These are phyloP conservation scores for Coreoperca whiteheadi DNA, from an alignment of 2,113 vertebrate species.

Conservation along the genomic window DNA sequence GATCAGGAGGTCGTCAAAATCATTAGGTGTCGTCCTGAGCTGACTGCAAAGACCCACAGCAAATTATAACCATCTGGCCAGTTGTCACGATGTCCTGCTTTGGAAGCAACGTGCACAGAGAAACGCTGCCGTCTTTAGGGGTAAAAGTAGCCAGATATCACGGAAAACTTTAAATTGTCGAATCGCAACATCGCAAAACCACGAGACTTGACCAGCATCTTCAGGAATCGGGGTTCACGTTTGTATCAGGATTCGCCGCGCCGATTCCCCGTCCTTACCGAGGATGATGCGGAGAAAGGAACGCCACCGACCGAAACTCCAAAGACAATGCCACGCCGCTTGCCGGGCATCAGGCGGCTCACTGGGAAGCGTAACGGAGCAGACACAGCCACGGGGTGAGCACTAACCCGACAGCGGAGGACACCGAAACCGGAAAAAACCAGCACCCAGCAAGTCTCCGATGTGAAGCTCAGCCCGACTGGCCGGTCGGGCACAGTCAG, in stretches of 20 bases:
- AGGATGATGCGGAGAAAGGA: background rate
- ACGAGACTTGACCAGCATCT: background rate
- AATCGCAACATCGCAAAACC: too few relatives aligned
- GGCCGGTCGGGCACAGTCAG: conserved; percentile 15
- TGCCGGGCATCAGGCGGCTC: background rate
- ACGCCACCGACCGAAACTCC: background rate
- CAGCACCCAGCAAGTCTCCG: conserved; percentile 15
- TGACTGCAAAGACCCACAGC: too few relatives aligned
- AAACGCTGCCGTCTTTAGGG: too few relatives aligned
- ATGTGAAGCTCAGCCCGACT: background rate
- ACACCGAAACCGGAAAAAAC: background rate
- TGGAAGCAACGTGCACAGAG: background rate
- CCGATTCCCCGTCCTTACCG: background rate
- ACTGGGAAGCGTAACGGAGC: too few relatives aligned
- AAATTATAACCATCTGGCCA: background rate
- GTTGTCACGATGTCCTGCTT: background rate
- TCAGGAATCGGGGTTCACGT: background rate
- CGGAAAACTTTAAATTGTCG: too few relatives aligned
- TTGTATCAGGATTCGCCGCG: background rate
- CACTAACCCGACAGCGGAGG: background rate
- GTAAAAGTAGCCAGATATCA: too few relatives aligned
- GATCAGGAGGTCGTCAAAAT: background rate
- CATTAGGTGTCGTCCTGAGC: background rate
- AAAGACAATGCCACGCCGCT: background rate
- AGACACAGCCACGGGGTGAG: background rate